These are phyloP conservation scores for Agrotis clavis DNA, from an alignment of 2,888 invertebrate genomes.

Conservation along the genomic window DNA sequence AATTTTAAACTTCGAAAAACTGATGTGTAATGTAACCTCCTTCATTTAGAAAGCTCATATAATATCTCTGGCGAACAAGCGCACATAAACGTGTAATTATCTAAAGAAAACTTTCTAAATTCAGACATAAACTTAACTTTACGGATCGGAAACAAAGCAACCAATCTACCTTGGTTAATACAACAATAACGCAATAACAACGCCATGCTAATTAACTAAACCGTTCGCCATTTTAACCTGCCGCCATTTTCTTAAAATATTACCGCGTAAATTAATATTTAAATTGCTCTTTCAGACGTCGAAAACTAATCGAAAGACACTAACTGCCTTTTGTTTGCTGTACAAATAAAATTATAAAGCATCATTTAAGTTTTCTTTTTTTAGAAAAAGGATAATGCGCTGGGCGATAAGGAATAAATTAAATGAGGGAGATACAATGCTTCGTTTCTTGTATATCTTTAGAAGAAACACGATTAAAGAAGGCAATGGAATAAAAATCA, in stretches of 20 bases:
- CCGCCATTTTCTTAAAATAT: slow-evolving; percentile 83
- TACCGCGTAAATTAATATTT: slow-evolving; percentile 82
- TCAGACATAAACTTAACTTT: slow-evolving; percentile 47
- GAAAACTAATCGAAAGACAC: slow-evolving; percentile 79
- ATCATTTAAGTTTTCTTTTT: slow-evolving; percentile 62
- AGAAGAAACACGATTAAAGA: not conserved
- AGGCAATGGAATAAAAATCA: slow-evolving; percentile 30
- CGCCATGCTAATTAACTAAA: slow-evolving; percentile 79
- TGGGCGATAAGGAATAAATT: not conserved
- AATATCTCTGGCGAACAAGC: slow-evolving; percentile 11
- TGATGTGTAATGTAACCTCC: slow-evolving; percentile 13
- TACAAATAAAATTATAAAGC: slow-evolving; percentile 71
- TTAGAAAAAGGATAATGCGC: slow-evolving; percentile 36
- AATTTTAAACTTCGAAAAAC: slow-evolving; percentile 29
- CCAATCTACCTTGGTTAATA: slow-evolving; percentile 65
- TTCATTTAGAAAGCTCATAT: slow-evolving; percentile 39
- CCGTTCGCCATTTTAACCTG: slow-evolving; percentile 68
- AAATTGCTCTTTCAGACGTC: slow-evolving; percentile 88
- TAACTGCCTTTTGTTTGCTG: slow-evolving; percentile 74
- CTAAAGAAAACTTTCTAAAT: slow-evolving; percentile 60
- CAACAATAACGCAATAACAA: slow-evolving; percentile 77
- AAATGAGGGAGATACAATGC: slow-evolving; percentile 8
- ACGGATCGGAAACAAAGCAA: slow-evolving; percentile 66
- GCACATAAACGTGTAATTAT: slow-evolving; percentile 9
- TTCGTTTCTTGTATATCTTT: not conserved